Evolutionary conservation across 2,888 invertebrate species (phyloP), one percentile per base, ranked within the genome.

Genomic region (Sthenelais limicola): DNA sequence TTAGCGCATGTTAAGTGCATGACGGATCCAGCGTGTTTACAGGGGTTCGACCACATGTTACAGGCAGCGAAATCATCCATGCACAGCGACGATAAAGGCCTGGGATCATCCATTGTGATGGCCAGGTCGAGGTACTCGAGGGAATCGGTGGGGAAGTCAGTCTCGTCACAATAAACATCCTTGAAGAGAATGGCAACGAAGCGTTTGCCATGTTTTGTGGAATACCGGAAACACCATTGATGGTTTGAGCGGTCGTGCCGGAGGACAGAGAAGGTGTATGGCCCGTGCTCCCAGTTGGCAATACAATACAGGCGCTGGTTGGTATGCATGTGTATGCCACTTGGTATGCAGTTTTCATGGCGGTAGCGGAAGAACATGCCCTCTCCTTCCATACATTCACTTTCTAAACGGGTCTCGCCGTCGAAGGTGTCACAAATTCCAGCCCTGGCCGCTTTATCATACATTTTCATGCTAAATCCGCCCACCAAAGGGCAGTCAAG

Each of bases 321-420:
- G 12, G 18, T 38, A 21, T 38, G 28, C 73, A 73, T 73, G 62
- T 51, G 26, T 18, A 73, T 24, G 9, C 67, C 73, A 3, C 48
- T 43, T 1, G 73, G 73, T 35, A 73, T 58, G 43, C 73, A 73
- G 35, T 62, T 33, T 12, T 58, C 30, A 21, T 69, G 51, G 21
- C 73, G 47, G 54, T 47, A 73, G 21, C 62, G 56, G 43, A 73
- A 73, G 32, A 47, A 73, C 49, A 73, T 56, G 24, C 73, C 73
- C 30, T 73, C 73, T n/a, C 70, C 73, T 30, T 26, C 38, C 70
- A 62, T 70, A 32, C 73, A 73, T 26, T 73, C 73, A 43, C 73
- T 73, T 47, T 73, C 73, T 18, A 73, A 48, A 18, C 73, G 69
- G 3, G 73, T 73, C 38, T 70, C 69, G 12, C 73, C 73, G 26